These are phyloP conservation scores for Heliconius nattereri DNA, from an alignment of 1,140 invertebrate species.

Conservation along the genomic window DNA sequence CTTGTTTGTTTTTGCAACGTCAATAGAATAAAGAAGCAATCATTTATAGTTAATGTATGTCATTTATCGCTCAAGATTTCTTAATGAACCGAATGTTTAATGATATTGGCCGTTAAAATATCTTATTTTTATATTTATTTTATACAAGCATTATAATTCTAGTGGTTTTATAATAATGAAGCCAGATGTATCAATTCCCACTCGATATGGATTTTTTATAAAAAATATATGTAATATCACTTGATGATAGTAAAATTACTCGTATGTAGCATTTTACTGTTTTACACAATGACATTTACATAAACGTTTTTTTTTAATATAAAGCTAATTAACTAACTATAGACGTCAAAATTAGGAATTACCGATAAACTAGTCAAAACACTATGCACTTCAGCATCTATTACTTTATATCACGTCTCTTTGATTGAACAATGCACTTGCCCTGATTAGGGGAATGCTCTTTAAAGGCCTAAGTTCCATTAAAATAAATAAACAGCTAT, in stretches of 20 bases:
- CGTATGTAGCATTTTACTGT: not conserved
- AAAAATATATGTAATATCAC: no score
- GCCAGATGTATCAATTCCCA: no score
- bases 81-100: not conserved
- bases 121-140: no score
- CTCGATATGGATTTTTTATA: no score
- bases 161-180: no score
- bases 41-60: not conserved
- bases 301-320: no score
- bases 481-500: constrained; percentile 79
- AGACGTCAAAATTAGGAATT: constrained; percentile 12
- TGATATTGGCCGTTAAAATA: not conserved
- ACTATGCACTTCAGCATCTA: constrained; percentile 47
- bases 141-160: no score
- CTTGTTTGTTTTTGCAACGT: not conserved
- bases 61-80: not conserved
- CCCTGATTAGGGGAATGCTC: constrained; percentile 77
- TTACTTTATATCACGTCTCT: constrained; percentile 74
- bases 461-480: constrained; percentile 69
- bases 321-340: constrained; percentile 9
- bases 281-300: no score
- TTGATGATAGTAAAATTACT: not conserved
- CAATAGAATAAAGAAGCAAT: not conserved
- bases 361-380: constrained; percentile 25
- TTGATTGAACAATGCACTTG: constrained; percentile 75